Percentiles rank a stretch among this genome's conserved stretches.
phyloP scores from a whole-genome alignment of 2,113 vertebrate genomes.

The Anseranas semipalmata region DNA sequence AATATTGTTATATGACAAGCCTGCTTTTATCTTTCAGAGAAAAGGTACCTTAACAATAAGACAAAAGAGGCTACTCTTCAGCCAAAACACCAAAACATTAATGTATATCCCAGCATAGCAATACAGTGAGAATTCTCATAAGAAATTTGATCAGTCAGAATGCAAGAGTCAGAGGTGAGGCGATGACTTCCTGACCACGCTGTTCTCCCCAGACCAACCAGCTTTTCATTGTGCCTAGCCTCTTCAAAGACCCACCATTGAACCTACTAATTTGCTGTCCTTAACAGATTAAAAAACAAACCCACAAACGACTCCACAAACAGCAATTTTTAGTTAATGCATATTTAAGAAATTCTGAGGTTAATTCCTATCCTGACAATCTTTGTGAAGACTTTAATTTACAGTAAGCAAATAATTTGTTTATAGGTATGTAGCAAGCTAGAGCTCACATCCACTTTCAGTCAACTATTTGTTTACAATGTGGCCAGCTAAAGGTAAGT shows the following conservation, averaged over 20 bases:
- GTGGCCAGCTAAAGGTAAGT: not conserved
- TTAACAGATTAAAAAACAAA: not conserved
- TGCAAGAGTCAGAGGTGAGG: not conserved
- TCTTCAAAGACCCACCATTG: not conserved
- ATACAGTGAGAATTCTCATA: not conserved
- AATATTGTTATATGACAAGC: not conserved
- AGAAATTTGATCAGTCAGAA: not conserved
- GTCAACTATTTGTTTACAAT: not conserved
- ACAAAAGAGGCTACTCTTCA: not conserved
- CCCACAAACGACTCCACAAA: not conserved
- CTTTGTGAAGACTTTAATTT: not conserved
- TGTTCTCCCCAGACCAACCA: not conserved
- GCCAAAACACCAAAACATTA: not conserved
- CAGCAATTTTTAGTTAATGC: not conserved
- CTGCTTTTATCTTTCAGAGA: not conserved
- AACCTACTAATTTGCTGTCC: not conserved
- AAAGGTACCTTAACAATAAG: not conserved
- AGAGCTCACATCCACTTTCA: not conserved
- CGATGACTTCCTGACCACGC: not conserved
- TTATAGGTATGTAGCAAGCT: not conserved
- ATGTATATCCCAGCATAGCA: not conserved
- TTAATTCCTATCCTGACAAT: not conserved
- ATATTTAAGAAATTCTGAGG: not conserved
- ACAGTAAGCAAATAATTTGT: not conserved
- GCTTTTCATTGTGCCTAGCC: not conserved